Percentiles rank a stretch among this genome's conserved stretches.
These are phyloP conservation scores for Brachionus plicatilis DNA, from an alignment of 1,140 invertebrate species.

Conservation along the genomic window DNA sequence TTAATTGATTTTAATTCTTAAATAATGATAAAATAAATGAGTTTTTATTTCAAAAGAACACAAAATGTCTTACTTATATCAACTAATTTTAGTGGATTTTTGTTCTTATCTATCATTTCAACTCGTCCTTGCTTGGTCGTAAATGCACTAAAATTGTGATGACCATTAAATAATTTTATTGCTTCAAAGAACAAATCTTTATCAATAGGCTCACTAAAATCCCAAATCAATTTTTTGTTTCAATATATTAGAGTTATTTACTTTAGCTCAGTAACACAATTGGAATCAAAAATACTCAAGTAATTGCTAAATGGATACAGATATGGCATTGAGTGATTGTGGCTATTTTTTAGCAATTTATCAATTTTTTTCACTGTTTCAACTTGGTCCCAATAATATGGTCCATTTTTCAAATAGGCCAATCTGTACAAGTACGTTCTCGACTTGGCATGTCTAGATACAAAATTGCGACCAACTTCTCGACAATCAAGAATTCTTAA, in stretches of 20 bases:
- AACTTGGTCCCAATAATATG: background rate
- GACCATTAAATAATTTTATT: conserved; percentile 8
- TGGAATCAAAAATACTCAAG: background rate
- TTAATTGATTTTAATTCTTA: background rate
- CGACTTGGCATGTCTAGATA: conserved; percentile 26
- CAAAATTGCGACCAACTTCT: background rate
- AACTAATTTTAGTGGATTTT: conserved; percentile 21
- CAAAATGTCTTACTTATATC: conserved; percentile 9
- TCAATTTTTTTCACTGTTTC: conserved; percentile 10
- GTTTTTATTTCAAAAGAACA: background rate
- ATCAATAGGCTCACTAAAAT: conserved; percentile 22
- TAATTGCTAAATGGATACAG: conserved; percentile 1
- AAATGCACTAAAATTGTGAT: conserved; percentile 39
- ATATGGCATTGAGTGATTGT: background rate
- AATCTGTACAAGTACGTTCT: conserved; percentile 35
- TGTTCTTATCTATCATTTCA: background rate
- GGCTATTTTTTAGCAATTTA: background rate
- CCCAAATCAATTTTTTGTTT: background rate
- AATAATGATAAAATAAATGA: background rate
- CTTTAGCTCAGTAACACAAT: conserved; percentile 24
- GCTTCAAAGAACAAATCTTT: conserved; percentile 22
- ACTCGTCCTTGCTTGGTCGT: conserved; percentile 30
- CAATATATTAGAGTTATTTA: background rate
- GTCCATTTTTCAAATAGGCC: conserved; percentile 1
- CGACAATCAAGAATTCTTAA: background rate